Evolutionary conservation across 2,888 invertebrate species (phyloP).

Genomic region (Lochmaea crataegi): DNA sequence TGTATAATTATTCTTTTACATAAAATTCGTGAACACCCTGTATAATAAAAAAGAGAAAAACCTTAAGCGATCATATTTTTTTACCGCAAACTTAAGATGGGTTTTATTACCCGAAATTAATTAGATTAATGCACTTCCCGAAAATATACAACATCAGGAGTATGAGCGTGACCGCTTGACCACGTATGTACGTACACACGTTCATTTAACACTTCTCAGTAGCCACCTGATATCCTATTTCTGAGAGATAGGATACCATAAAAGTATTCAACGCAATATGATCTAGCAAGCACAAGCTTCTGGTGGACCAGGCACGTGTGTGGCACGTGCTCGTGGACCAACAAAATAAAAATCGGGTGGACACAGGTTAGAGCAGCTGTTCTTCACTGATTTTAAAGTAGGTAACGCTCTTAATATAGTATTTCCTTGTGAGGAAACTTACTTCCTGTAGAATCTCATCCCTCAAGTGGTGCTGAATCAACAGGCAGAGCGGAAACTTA

Average conservation of each 20-base stretch:
- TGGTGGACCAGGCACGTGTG: conserved; percentile 53
- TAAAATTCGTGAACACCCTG: no score
- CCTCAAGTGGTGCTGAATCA: conserved; percentile 63
- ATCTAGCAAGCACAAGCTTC: conserved; percentile 38
- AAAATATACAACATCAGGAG: conserved; percentile 13
- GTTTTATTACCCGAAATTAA: neutral
- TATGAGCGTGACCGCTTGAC: conserved; percentile 16
- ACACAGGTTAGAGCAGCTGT: conserved; percentile 62
- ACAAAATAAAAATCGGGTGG: conserved; percentile 50
- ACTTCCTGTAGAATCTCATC: conserved; percentile 62
- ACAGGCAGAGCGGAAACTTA: conserved; percentile 62
- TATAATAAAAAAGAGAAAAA: neutral
- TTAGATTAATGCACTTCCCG: conserved; percentile 4
- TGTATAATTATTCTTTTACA: no score
- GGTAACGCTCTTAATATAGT: conserved; percentile 62
- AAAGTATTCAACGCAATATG: conserved; percentile 43
- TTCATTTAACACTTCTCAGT: conserved; percentile 19
- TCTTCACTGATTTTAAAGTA: conserved; percentile 55
- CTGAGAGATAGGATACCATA: conserved; percentile 41
- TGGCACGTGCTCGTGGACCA: conserved; percentile 55
- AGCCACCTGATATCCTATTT: conserved; percentile 48
- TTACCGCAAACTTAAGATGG: neutral
- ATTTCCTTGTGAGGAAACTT: conserved; percentile 61
- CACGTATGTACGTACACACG: conserved; percentile 4
- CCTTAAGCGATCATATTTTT: neutral